Conservation (phyloP, 2,113 vertebrate species). For the Hyperopisus bebe region DNA sequence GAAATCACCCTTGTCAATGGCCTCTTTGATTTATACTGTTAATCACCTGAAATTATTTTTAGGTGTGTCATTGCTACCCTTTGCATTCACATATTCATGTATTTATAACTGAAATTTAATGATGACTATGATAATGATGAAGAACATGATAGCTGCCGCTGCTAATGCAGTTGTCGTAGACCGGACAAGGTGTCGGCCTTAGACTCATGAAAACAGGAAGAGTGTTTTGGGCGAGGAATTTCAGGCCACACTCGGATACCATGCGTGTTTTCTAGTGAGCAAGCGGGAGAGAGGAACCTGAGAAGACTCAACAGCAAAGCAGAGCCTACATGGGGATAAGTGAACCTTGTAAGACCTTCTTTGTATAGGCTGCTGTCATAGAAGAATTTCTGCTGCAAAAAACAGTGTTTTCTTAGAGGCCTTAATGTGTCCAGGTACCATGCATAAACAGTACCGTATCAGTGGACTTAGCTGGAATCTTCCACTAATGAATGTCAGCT, state of each 20-base stretch:
- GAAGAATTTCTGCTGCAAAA: conserved; percentile 9
- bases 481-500: conserved; percentile 8
- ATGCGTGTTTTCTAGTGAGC: background rate
- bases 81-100: background rate
- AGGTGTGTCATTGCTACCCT: background rate
- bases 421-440: conserved; percentile 34
- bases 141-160: background rate
- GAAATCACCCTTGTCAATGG: background rate
- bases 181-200: background rate
- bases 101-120: background rate
- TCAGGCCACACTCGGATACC: background rate
- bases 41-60: background rate
- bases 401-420: conserved; percentile 36
- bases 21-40: background rate
- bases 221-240: background rate
- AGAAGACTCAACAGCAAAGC: conserved; percentile 1
- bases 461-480: conserved; percentile 16
- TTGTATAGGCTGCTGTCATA: background rate
- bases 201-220: background rate
- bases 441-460: background rate
- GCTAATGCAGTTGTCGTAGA: background rate
- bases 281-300: background rate
- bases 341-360: background rate
- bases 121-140: background rate
- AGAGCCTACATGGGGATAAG: background rate